Base-by-base conservation (phyloP, 2,113 vertebrate genomes). In the Nycticorax nycticorax region DNA sequence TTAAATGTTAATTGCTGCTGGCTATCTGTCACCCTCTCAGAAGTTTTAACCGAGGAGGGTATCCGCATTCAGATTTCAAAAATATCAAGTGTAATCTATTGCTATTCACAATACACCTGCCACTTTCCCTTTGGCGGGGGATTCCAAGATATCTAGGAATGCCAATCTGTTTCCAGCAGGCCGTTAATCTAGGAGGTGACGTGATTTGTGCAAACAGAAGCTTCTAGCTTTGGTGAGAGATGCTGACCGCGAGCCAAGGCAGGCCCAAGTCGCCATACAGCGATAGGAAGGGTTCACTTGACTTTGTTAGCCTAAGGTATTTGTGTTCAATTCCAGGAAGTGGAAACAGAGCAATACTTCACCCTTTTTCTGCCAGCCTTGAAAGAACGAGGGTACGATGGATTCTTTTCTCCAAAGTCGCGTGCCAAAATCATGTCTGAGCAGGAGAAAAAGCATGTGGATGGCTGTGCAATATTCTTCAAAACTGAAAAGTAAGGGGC, bases 341-440 rank as follows among this genome's bases (percentile, higher is more conserved):
- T 99, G 97, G 99, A 99, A 99, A 99, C 99, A 2, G 99, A 99
- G 98, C 99, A 99, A 99, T 99, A 99, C 98, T 99, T 99, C 98
- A 97, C 99, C 78, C 98, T 99, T 96, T 99, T 99, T 88, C 98
- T 99, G 98, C 99, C 99, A 94, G 99, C 99, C 32, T 98, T 99
- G 93, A 99, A 99, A 96, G 99, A 99, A 56, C 99, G 99, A 90
- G 99, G 99, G 92, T 99, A 99, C 60, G 99, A 99, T 59, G 99
- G 99, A 32, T 99, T 99, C 98, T 99, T 99, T 97, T 99, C 99
- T 97, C 99, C 99, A 50, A 99, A 99, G 98, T 99, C 99, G 97
- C 99, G 99, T 98, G 99, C 99, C 99, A 99, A 99, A 98, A 99
- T 99, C 96, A 99, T 99, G 97, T 99, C 99, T 2, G 99, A 99